Percentiles rank a stretch among this genome's conserved stretches.
phyloP scores from a whole-genome alignment of 2,888 invertebrate species.

The Koerneria pararmatus region DNA sequence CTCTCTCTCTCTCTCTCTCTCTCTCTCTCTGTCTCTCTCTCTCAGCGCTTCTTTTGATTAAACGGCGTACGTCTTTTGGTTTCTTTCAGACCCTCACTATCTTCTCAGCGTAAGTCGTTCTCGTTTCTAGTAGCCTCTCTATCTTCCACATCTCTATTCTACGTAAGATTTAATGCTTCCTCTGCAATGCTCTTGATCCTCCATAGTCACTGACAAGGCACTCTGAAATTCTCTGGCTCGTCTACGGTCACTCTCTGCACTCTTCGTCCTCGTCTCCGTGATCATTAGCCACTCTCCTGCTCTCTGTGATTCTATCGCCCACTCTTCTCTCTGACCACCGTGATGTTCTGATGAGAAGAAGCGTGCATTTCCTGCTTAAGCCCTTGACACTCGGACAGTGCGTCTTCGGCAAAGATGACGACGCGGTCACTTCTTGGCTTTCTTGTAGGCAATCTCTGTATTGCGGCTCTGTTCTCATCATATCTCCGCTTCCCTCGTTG shows the following conservation, averaged over 20 bases:
- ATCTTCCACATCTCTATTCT: too few relatives aligned
- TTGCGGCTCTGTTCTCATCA: constrained; percentile 4
- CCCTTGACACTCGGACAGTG: too few relatives aligned
- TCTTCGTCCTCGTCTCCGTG: background rate
- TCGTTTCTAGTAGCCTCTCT: too few relatives aligned
- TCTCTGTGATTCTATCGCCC: background rate
- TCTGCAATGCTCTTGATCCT: too few relatives aligned
- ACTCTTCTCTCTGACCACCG: background rate
- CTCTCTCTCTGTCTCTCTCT: background rate
- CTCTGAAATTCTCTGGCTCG: too few relatives aligned
- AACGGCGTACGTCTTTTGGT: constrained; percentile 1
- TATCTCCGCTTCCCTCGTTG: constrained; percentile 3
- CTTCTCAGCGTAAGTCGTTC: too few relatives aligned
- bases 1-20: constrained; percentile 5
- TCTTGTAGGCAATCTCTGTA: constrained; percentile 6
- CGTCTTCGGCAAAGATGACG: too few relatives aligned
- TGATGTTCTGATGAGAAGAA: background rate
- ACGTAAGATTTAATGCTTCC: too few relatives aligned
- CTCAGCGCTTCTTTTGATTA: background rate
- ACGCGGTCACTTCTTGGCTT: constrained; percentile 13
- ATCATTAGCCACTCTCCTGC: too few relatives aligned
- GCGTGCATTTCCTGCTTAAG: constrained; percentile 11
- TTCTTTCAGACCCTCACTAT: too few relatives aligned
- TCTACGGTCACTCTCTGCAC: background rate
- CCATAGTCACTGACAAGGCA: too few relatives aligned